Percentiles rank a stretch among this genome's conserved stretches.
Conservation (phyloP, 1,140 invertebrate species). For the Nixonia krombeini region DNA sequence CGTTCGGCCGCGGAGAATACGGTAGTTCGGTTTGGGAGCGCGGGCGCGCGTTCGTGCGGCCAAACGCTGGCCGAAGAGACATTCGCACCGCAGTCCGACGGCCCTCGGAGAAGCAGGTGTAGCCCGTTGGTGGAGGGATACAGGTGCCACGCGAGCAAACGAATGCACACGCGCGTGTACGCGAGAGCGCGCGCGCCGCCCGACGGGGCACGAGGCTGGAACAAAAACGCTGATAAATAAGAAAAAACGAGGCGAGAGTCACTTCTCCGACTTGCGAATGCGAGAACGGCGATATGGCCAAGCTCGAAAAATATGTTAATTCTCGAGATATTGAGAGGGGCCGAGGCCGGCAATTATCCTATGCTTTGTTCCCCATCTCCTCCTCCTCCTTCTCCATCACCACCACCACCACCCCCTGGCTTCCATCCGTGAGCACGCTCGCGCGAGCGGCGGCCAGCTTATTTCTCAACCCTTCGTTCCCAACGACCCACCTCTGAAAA, state of each 20-base stretch:
- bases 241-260: not conserved
- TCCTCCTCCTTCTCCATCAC: too few species aligned
- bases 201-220: constrained; percentile 29
- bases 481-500: too few species aligned
- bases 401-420: too few species aligned
- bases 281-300: constrained; percentile 3
- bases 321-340: not conserved
- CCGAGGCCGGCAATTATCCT: not conserved
- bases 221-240: constrained; percentile 40
- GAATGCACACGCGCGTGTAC: constrained; percentile 20
- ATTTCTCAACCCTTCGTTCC: too few species aligned
- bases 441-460: too few species aligned
- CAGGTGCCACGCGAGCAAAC: constrained; percentile 52
- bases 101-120: constrained; percentile 48
- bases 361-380: too few species aligned
- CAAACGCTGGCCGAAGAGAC: constrained; percentile 38
- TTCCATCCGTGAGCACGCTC: too few species aligned
- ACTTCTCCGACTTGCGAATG: constrained; percentile 4
- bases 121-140: constrained; percentile 48
- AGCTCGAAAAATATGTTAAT: constrained; percentile 8
- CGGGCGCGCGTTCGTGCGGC: too few species aligned
- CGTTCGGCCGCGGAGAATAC: too few species aligned
- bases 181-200: not conserved
- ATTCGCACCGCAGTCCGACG: constrained; percentile 43
- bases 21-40: too few species aligned